Evolutionary conservation across 1,140 invertebrate genomes (phyloP), one percentile per base, ranked within the genome.

Genomic region (Chironomus striatipennis): DNA sequence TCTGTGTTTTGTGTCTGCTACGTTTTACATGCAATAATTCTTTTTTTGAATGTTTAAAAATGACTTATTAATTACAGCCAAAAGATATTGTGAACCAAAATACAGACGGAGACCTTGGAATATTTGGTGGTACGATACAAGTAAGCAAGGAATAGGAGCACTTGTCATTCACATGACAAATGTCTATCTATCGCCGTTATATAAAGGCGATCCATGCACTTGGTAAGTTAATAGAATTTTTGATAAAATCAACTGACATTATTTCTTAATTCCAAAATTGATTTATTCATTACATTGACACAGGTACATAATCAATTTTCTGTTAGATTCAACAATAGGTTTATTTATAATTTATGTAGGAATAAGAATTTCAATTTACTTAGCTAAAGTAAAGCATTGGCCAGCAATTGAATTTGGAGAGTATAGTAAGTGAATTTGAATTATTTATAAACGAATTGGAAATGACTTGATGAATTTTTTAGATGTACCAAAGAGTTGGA

Each of bases 121-220:
- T 21, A 91, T 92, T 75, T 93, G 91, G 91, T 92, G 92, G 81
- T 93, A 90, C 82, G 91, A 93, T 81, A 93, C 91, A 43, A 92
- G 91, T 1, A 93, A 93, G 79, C 91, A 93, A 83, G 91, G 88
- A 7, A 84, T 93, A 77, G 91, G 91, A 64, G 89, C 91, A 18
- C 85, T 91, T 75, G 88, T 92, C 47, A 91, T 93, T 77, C 91
- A 93, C 83, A 87, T 91, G 80, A 89, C 90, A 42, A 93, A 93
- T 85, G 87, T 93, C 8, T 91, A 90, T 84, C 82, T 93, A 15
- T 90, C 91, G 74, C 88, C 90, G 75, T 86, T 88, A 77, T 90
- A 92, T 77, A 86, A 86, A 77, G 91, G 91, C 42, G 90, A 91
- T 82, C 90, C 91, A 21, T 93, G 91, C 81, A 93, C 91, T 73